These are phyloP conservation scores for Saturnia pavonia DNA, from an alignment of 2,888 invertebrate species.

Conservation along the genomic window DNA sequence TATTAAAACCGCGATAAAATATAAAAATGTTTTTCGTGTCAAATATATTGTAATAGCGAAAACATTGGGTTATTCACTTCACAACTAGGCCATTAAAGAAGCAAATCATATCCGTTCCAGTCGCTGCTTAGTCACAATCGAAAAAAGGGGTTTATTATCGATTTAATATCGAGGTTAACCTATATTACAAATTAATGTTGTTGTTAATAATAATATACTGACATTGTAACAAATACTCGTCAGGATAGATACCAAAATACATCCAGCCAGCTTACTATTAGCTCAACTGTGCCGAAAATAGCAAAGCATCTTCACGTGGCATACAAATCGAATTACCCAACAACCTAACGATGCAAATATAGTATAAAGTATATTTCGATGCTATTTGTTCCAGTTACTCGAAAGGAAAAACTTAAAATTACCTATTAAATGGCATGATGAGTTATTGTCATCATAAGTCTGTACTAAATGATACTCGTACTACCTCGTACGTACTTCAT, in stretches of 20 bases:
- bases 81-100: not conserved
- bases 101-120: conserved; percentile 11
- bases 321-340: conserved; percentile 19
- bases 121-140: conserved; percentile 5
- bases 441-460: not conserved
- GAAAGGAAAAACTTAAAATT: not conserved
- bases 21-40: not conserved
- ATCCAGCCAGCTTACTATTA: conserved; percentile 6
- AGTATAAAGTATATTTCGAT: not conserved
- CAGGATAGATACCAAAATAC: not conserved
- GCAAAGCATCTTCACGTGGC: conserved; percentile 9
- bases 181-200: conserved; percentile 3
- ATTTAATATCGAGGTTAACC: conserved; percentile 10
- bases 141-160: conserved; percentile 11
- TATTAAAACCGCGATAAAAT: not conserved
- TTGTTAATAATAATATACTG: conserved; percentile 9
- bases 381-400: not conserved
- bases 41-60: not conserved
- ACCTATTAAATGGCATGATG: not conserved
- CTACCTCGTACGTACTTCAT: no score
- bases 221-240: conserved; percentile 2
- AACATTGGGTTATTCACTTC: not conserved
- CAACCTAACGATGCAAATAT: not conserved
- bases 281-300: conserved; percentile 18
- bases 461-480: not conserved